A percentile compares a stretch with the other conserved stretches of the same genome.
These are phyloP conservation scores for Lonchura striata DNA, from an alignment of 2,113 vertebrate species.

Conservation along the genomic window DNA sequence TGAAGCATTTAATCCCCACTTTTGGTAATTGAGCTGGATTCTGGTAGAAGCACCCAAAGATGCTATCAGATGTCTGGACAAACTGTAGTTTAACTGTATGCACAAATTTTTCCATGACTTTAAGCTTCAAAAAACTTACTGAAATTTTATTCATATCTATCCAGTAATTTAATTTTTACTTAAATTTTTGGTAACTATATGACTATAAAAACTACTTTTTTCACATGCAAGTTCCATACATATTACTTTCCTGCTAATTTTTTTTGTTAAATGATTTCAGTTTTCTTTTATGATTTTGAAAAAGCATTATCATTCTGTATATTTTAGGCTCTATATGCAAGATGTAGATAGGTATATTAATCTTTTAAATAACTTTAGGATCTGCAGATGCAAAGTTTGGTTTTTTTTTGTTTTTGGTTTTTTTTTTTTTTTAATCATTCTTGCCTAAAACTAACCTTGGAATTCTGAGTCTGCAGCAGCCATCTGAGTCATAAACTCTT, in stretches of 20 bases:
- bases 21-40: not conserved
- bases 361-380: not conserved
- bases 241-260: not conserved
- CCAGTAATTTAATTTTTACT: not conserved
- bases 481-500: not conserved
- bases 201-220: not conserved
- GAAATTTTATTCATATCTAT: not conserved
- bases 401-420: too few species aligned
- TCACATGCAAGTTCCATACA: not conserved
- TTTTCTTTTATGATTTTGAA: not conserved
- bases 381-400: not conserved
- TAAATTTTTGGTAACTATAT: not conserved
- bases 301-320: not conserved
- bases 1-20: not conserved
- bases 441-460: not conserved
- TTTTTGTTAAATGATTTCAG: not conserved
- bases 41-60: not conserved
- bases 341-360: accelerated
- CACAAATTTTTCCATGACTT: not conserved
- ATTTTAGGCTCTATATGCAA: not conserved
- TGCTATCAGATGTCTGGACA: not conserved
- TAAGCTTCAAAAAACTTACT: not conserved
- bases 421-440: not conserved
- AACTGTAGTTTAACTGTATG: not conserved
- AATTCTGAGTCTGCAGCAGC: not conserved